Conservation (phyloP, 2,113 vertebrate species). For the Myotis lucifugus region DNA sequence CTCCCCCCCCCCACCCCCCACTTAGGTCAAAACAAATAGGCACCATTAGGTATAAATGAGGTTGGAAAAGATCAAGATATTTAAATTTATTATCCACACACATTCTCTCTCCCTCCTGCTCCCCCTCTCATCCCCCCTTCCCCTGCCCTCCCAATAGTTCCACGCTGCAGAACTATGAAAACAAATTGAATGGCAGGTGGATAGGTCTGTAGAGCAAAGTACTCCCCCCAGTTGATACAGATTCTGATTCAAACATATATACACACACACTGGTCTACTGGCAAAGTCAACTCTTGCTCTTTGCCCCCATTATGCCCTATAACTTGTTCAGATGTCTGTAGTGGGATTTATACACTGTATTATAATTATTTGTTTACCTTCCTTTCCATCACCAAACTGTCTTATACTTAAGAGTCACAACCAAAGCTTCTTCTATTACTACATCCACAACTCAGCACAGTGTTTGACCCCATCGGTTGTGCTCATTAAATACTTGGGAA, state of each 20-base stretch:
- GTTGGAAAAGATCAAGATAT: neutral
- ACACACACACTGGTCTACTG: neutral
- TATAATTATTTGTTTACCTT: neutral
- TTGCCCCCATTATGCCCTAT: rapidly evolving
- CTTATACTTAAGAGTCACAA: neutral
- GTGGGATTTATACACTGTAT: neutral
- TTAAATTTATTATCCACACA: neutral
- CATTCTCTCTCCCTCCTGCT: neutral
- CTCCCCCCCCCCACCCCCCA: too few species aligned
- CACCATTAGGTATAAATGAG: neutral
- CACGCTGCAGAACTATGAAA: neutral
- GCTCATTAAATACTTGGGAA: neutral
- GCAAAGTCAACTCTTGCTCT: neutral
- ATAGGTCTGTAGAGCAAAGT: neutral
- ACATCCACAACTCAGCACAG: neutral
- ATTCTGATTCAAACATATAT: neutral
- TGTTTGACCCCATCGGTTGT: neutral
- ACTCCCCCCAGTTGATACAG: neutral
- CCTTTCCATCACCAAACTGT: neutral
- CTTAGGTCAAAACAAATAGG: neutral
- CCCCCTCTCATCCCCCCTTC: neutral
- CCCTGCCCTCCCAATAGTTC: neutral
- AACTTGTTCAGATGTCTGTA: neutral
- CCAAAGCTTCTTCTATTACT: neutral
- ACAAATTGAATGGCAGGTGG: neutral